Conservation (phyloP, 2,888 invertebrate species). For the Meta bourneti region DNA sequence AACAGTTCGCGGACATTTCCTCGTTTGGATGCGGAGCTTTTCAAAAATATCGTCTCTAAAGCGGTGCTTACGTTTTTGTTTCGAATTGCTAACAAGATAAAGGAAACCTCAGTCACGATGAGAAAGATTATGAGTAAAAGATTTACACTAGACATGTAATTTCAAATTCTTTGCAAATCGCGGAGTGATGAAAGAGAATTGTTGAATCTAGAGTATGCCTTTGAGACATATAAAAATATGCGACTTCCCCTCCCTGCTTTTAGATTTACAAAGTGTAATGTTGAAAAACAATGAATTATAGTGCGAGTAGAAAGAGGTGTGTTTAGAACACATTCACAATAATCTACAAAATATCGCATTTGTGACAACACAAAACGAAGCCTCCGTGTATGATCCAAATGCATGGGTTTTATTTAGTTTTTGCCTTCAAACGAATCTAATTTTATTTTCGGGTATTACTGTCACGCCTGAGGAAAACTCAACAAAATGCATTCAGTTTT, state of each 20-base stretch:
- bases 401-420: not conserved
- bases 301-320: slow-evolving; percentile 68
- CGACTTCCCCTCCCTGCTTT: slow-evolving; percentile 51
- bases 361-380: slow-evolving; percentile 24
- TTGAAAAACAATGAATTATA: slow-evolving; percentile 57
- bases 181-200: slow-evolving; percentile 58
- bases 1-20: not conserved
- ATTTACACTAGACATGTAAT: slow-evolving; percentile 54
- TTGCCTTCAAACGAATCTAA: not conserved
- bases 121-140: slow-evolving; percentile 64
- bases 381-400: slow-evolving; percentile 1
- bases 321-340: slow-evolving; percentile 63
- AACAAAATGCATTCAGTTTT: slow-evolving; percentile 37
- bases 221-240: slow-evolving; percentile 74
- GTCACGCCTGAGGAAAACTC: slow-evolving; percentile 1
- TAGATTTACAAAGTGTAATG: slow-evolving; percentile 59
- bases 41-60: not conserved
- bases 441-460: not conserved
- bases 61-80: not conserved
- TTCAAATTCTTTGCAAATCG: slow-evolving; percentile 53
- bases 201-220: slow-evolving; percentile 61
- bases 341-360: slow-evolving; percentile 54
- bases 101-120: slow-evolving; percentile 1
- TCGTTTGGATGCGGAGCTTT: not conserved
- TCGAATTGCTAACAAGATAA: not conserved